Evolutionary conservation across 2,888 invertebrate genomes (phyloP).

Genomic region (Trissonchulus sp.): DNA sequence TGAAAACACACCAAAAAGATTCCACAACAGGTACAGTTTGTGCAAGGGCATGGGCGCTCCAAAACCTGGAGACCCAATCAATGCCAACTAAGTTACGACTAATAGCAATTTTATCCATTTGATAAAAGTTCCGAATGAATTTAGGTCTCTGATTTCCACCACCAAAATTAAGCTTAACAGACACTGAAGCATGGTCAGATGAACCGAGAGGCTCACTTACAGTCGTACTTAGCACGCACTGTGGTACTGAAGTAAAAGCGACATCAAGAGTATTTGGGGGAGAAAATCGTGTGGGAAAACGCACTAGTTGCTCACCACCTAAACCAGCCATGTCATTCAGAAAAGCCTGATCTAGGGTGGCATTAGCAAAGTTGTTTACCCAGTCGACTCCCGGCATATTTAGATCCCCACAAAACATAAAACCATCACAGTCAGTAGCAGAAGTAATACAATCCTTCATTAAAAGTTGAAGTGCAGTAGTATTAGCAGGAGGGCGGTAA

Average conservation of each 20-base stretch:
- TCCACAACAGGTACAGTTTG: no score
- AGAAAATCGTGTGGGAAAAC: neutral
- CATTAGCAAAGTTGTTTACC: no score
- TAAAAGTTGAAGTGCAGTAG: no score
- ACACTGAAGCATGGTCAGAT: slow-evolving; percentile 1
- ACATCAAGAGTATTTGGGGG: slow-evolving; percentile 3
- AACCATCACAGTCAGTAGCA: no score
- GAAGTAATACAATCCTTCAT: no score
- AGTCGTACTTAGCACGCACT: neutral
- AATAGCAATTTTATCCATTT: slow-evolving; percentile 7
- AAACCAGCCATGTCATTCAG: no score
- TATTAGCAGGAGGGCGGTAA: no score
- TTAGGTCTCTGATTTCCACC: neutral
- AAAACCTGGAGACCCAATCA: neutral
- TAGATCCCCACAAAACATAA: no score
- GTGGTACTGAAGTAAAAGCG: neutral
- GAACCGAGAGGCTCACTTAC: neutral
- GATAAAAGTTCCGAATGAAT: neutral
- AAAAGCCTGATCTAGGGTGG: no score
- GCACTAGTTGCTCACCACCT: no score
- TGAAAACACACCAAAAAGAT: no score
- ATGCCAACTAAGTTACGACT: neutral
- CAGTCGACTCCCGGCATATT: no score
- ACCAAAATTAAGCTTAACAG: neutral
- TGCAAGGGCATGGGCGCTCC: neutral